Base-by-base conservation (phyloP, 2,797 vertebrate genomes). In the Allochrocebus solatus region DNA sequence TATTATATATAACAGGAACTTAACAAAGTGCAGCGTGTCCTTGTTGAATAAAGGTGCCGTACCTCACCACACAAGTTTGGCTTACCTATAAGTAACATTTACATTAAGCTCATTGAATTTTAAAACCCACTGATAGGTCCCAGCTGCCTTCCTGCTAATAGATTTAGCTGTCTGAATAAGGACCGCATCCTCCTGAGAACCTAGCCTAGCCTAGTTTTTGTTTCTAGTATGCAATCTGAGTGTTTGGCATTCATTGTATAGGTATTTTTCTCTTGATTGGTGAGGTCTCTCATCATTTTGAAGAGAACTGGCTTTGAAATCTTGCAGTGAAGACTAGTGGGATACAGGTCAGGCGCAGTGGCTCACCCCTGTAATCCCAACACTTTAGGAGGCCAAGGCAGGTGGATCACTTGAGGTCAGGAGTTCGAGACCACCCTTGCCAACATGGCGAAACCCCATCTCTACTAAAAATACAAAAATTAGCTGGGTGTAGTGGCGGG, bases 291-390 rank as follows among this genome's bases (percentile, higher is more conserved):
- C 36, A 72, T 94, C 64, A 48, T 80, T 92, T 91, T 93, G 57
- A 75, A n/a, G 46, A 93, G 89, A 76, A 91, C 39, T 87, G 50
- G 61, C 83, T 82, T 96, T 86, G 90, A 93, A 97, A 93, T 82
- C 55, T 30, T 92, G 12, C 30, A 36, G 0, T 79, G 81, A 89
- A 41, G 53, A 90, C 46, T 74, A 72, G 53, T 21, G 41, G 57
- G 50, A 84, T 50, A 53, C 43, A 33, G 61, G 30, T 33, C 33
- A 33, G 61, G 61, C 7, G 0, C 30, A 1, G 61, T 64, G 30
- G 30, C 61, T 64, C 30, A n/a, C 6, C 8, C 33, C 30, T 64
- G 30, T n/a, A n/a, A 64, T 64, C 61, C 30, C 61, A 64, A 33
- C 16, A 64, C 30, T 64, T 64, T 8, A 33, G 30, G 30, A 64